phyloP scores from a whole-genome alignment of 2,797 vertebrate species.

The Heteromormyrus szaboi region DNA sequence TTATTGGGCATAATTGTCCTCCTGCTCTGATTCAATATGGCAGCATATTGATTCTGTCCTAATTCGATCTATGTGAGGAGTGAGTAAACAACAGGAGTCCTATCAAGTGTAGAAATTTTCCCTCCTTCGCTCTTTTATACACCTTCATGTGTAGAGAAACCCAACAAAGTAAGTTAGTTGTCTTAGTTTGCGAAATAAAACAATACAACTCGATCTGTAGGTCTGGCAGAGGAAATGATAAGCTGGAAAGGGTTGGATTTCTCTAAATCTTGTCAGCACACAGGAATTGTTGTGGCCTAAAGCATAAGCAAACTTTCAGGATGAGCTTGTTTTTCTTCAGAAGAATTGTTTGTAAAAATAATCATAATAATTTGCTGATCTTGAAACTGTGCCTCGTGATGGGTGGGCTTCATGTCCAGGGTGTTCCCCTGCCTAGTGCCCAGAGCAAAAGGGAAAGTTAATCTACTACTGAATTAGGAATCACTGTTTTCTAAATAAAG shows the following conservation, averaged over 20 bases:
- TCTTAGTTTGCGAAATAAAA: background rate
- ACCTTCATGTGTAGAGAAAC: background rate
- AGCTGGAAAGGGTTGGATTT: background rate
- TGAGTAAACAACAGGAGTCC: constrained; percentile 58
- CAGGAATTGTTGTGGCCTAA: background rate
- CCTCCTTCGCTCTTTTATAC: background rate
- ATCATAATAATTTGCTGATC: background rate
- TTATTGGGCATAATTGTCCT: constrained; percentile 60
- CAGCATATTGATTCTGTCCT: constrained; percentile 59
- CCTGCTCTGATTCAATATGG: constrained; percentile 56
- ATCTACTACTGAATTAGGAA: background rate
- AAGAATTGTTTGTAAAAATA: background rate
- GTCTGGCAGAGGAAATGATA: background rate
- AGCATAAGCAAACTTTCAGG: background rate
- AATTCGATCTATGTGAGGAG: constrained; percentile 58
- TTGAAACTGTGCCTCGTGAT: background rate
- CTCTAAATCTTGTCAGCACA: background rate
- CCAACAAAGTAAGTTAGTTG: background rate
- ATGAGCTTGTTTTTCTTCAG: background rate
- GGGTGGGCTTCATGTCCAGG: background rate
- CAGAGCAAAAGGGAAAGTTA: background rate
- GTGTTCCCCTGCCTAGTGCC: background rate
- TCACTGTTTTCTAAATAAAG: background rate
- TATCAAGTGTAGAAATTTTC: constrained; percentile 41
- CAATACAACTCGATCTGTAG: background rate